These are phyloP conservation scores for Galbula dea DNA, from an alignment of 2,113 vertebrate species.

Conservation along the genomic window DNA sequence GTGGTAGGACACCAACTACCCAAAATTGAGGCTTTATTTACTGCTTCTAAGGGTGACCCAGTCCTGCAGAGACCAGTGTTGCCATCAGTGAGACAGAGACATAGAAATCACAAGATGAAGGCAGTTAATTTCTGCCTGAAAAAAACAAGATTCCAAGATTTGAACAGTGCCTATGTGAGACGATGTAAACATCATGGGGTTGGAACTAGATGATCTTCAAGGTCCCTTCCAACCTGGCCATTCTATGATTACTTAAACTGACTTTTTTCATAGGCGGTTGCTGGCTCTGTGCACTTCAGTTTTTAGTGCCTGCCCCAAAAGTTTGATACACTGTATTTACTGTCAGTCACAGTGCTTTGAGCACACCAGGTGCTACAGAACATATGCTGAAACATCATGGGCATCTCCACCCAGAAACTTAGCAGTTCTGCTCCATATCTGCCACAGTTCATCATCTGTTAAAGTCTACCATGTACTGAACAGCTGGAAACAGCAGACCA, in stretches of 20 bases:
- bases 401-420: background rate
- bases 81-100: background rate
- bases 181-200: too few species aligned
- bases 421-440: background rate
- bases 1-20: background rate
- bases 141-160: background rate
- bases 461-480: background rate
- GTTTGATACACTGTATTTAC: accelerated
- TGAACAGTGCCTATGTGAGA: background rate
- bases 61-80: background rate
- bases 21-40: background rate
- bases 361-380: background rate
- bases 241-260: background rate
- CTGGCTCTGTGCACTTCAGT: background rate
- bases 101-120: background rate
- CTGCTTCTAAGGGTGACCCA: background rate
- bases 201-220: too few species aligned
- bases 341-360: background rate
- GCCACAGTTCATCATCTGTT: background rate
- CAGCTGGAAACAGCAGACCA: background rate
- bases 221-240: too few species aligned
- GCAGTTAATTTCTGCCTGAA: background rate
- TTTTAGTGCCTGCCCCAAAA: background rate
- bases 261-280: background rate
- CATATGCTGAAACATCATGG: background rate